A percentile compares a stretch with the other conserved stretches of the same genome.
These are phyloP conservation scores for Xerus rutilus DNA, from an alignment of 2,797 vertebrate genomes.

Conservation along the genomic window DNA sequence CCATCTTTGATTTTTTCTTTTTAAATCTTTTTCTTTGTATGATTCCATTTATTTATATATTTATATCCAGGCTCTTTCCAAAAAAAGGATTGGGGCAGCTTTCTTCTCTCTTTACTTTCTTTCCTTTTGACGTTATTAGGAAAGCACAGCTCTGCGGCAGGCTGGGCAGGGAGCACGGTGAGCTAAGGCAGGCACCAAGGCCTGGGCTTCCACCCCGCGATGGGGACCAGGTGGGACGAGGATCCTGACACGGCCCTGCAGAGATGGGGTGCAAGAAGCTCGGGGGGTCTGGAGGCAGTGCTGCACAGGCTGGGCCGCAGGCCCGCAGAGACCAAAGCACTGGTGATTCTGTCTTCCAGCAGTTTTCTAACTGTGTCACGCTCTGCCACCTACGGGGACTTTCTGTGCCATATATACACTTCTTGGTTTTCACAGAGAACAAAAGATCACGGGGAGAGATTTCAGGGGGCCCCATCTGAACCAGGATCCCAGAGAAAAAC, in stretches of 20 bases:
- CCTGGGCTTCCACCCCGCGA: too few relatives aligned
- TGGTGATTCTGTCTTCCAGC: not conserved
- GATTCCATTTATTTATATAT: conserved; percentile 33
- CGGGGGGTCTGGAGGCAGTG: rapidly evolving
- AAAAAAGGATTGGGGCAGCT: not conserved
- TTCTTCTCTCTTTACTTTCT: not conserved
- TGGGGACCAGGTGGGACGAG: rapidly evolving
- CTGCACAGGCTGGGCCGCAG: rapidly evolving
- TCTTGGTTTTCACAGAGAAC: conserved; percentile 7
- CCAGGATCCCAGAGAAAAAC: conserved; percentile 53
- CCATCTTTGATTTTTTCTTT: not conserved
- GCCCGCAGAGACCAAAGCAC: rapidly evolving
- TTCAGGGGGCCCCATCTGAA: not conserved
- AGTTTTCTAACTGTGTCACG: not conserved
- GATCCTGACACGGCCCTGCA: rapidly evolving
- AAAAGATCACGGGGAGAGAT: not conserved
- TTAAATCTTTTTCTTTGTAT: not conserved
- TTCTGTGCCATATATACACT: rapidly evolving
- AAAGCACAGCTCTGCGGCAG: not conserved
- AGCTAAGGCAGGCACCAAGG: too few relatives aligned
- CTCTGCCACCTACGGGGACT: not conserved
- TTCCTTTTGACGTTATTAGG: not conserved
- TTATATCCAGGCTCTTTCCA: conserved; percentile 3
- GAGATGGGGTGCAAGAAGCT: not conserved
- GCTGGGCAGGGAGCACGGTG: too few relatives aligned